Evolutionary conservation across 2,888 invertebrate species (phyloP).

Genomic region (Eupithecia vulgata): DNA sequence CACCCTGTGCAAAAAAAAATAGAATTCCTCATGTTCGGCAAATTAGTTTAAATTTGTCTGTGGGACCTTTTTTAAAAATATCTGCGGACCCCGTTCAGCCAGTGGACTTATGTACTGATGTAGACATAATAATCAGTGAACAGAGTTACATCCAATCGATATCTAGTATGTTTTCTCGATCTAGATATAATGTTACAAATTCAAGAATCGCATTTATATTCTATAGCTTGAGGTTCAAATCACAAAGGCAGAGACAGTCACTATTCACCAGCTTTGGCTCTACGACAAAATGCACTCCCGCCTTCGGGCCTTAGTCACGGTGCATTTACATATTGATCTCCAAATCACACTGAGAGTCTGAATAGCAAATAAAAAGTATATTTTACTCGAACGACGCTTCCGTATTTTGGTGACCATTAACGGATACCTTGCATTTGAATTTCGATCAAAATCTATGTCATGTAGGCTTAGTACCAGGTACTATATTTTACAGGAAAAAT

Average conservation of each 20-base stretch:
- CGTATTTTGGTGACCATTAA: constrained; percentile 32
- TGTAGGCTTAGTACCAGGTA: background rate
- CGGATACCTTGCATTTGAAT: constrained; percentile 17
- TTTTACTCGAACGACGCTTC: constrained; percentile 44
- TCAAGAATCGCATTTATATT: constrained; percentile 49
- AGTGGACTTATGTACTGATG: background rate
- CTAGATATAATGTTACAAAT: constrained; percentile 16
- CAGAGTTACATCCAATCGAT: background rate
- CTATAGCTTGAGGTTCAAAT: constrained; percentile 52
- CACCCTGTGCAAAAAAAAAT: no score
- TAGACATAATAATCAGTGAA: background rate
- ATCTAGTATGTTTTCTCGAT: constrained; percentile 14
- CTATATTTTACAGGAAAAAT: no score
- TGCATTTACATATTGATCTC: constrained; percentile 81
- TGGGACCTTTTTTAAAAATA: no score
- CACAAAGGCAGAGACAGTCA: constrained; percentile 62
- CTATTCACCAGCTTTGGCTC: constrained; percentile 60
- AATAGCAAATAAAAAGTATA: constrained; percentile 66
- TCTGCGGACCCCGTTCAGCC: no score
- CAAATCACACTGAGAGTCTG: constrained; percentile 69
- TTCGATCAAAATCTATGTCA: constrained; percentile 7
- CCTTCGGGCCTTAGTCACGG: constrained; percentile 66
- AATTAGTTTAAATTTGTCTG: no score
- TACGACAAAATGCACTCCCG: constrained; percentile 80
- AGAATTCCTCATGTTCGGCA: no score